Evolutionary conservation across 1,140 invertebrate species (phyloP).

Genomic region (Diuraphis noxia): DNA sequence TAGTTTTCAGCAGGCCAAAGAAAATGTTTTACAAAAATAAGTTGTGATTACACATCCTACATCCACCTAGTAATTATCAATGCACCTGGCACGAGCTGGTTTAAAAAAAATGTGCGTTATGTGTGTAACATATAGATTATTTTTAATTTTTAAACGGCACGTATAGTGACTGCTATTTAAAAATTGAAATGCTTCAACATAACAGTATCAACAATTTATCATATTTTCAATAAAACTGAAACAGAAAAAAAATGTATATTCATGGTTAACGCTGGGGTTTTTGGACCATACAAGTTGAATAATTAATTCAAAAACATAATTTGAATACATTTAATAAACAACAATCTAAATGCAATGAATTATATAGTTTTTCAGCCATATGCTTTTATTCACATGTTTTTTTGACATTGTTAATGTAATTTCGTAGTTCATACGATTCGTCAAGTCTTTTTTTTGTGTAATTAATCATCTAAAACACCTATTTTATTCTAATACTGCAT

Average conservation of each 20-base stretch:
- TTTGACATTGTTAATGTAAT: background rate
- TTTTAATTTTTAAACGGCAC: background rate
- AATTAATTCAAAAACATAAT: constrained; percentile 36
- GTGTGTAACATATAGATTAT: background rate
- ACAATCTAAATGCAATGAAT: constrained; percentile 3
- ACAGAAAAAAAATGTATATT: background rate
- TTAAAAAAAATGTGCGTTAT: background rate
- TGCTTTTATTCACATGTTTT: constrained; percentile 25
- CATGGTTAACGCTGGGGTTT: background rate
- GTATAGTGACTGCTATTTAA: background rate
- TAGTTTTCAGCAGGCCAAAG: too few species aligned
- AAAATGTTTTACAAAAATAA: background rate
- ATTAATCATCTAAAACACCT: constrained; percentile 10
- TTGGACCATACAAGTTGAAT: background rate
- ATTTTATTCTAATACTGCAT: background rate
- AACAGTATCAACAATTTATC: background rate
- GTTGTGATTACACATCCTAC: background rate
- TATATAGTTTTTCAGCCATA: constrained; percentile 22
- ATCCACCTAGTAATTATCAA: background rate
- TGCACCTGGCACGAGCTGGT: background rate
- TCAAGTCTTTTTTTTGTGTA: background rate
- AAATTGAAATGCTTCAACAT: background rate
- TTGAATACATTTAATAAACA: background rate
- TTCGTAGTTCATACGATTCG: background rate
- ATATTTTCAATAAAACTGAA: background rate